Percentiles rank a stretch among this genome's conserved stretches.
phyloP scores from a whole-genome alignment of 2,113 vertebrate genomes.

The Trochalopteron elliotii region DNA sequence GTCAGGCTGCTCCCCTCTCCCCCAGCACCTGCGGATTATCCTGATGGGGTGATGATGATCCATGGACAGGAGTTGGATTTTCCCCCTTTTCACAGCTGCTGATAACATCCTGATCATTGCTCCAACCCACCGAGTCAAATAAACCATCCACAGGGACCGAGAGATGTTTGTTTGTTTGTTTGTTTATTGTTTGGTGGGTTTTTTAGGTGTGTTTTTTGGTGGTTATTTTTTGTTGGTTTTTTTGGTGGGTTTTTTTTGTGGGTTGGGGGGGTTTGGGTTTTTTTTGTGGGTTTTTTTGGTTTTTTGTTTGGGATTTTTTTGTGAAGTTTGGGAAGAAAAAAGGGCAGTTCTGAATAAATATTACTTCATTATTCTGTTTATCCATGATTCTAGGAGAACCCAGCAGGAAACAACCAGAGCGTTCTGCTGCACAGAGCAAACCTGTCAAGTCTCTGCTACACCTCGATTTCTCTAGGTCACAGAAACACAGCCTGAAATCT shows the following conservation, averaged over 20 bases:
- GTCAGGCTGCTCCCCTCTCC: background rate
- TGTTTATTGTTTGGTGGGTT: background rate
- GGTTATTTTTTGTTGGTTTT: no score
- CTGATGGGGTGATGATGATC: background rate
- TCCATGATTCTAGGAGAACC: background rate
- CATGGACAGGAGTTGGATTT: accelerated
- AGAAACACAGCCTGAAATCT: background rate
- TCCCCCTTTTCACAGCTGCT: background rate
- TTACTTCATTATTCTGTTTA: background rate
- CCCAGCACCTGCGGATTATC: background rate
- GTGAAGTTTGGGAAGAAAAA: background rate
- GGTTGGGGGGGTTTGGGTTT: no score
- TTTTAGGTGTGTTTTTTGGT: no score
- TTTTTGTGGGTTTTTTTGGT: no score
- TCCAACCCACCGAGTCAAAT: accelerated
- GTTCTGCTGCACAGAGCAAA: background rate
- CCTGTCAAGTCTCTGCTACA: background rate
- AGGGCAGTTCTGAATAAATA: background rate
- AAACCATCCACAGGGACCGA: background rate
- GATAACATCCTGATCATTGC: background rate
- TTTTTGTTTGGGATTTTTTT: background rate
- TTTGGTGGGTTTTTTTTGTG: no score
- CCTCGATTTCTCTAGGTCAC: background rate
- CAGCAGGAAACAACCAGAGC: accelerated
- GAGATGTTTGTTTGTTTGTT: background rate